These are phyloP conservation scores for pig (Sus scrofa) DNA, from an alignment of 2,113 vertebrate species.

Conservation along the genomic window T2T-Sscrofa CM000818.6:110520501-110521000, in stretches of 20 bases:
- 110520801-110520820: slow-evolving; percentile 18
- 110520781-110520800: slow-evolving; percentile 20
- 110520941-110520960: slow-evolving; percentile 78
- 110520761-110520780: background rate
- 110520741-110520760: background rate
- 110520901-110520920: slow-evolving; percentile 52
- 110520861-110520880: slow-evolving; percentile 60
- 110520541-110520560: background rate
- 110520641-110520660: background rate
- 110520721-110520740: background rate
- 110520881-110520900: slow-evolving; percentile 78
- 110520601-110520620: background rate
- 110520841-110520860: slow-evolving; percentile 68
- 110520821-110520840: slow-evolving; percentile 50
- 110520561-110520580: background rate
- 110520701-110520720: background rate
- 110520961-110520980: slow-evolving; percentile 66
- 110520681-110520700: background rate
- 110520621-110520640: background rate
- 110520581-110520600: too few relatives aligned
- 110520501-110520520: background rate
- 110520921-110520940: slow-evolving; percentile 62
- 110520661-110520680: background rate
- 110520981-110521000: background rate
- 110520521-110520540: background rate